phyloP scores from a whole-genome alignment of 1,140 invertebrate genomes.

The Acyrthosiphon pisum region DNA sequence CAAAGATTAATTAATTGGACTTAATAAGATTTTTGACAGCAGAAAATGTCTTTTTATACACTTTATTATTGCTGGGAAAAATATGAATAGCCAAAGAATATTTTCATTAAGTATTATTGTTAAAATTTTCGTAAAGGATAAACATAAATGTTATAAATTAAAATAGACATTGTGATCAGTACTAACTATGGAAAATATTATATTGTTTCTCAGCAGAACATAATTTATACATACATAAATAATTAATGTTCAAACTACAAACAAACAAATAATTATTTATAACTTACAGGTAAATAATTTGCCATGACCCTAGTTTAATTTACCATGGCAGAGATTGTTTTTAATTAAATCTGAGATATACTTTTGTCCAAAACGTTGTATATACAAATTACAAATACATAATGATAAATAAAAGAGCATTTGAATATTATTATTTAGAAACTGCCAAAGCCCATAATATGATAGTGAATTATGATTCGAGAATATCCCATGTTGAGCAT shows the following conservation, averaged over 20 bases:
- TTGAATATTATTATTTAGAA: background rate
- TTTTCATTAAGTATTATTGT: background rate
- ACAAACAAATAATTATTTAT: background rate
- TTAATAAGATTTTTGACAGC: background rate
- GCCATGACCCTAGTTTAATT: background rate
- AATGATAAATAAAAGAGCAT: background rate
- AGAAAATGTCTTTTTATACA: background rate
- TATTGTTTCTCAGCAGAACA: background rate
- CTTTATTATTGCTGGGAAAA: background rate
- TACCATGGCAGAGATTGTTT: background rate
- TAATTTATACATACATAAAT: background rate
- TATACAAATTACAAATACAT: background rate
- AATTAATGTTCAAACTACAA: background rate
- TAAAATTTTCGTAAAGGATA: background rate
- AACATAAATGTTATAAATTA: background rate
- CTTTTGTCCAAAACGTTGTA: background rate
- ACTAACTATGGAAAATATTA: background rate
- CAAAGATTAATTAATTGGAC: slow-evolving; percentile 42
- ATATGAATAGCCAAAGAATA: background rate
- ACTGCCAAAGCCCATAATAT: background rate
- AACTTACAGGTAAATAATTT: background rate
- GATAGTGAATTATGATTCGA: background rate
- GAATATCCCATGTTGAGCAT: background rate
- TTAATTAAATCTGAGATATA: background rate
- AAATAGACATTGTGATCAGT: background rate